These are phyloP conservation scores for Ligdia adustata DNA, from an alignment of 2,888 invertebrate species.

Conservation along the genomic window DNA sequence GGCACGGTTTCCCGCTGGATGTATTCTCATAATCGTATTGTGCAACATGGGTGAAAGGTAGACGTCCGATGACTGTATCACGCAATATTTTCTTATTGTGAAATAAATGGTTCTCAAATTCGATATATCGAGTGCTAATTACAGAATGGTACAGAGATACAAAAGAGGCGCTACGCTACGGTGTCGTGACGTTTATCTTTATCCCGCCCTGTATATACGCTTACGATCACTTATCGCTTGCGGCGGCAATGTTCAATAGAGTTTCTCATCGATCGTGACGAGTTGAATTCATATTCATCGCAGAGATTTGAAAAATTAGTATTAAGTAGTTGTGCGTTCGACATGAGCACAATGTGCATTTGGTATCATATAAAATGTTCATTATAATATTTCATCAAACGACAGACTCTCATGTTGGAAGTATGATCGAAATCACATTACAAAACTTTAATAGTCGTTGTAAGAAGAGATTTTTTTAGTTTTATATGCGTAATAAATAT, in stretches of 20 bases:
- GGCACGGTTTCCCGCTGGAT: neutral
- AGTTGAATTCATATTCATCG: conserved; percentile 8
- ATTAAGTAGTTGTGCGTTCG: conserved; percentile 1
- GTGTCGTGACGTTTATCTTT: neutral
- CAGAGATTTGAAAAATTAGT: conserved; percentile 1
- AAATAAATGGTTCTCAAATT: no score
- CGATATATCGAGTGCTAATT: no score
- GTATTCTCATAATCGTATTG: neutral
- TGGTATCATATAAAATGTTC: neutral
- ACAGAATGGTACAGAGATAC: no score
- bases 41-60: conserved; percentile 9
- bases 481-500: conserved; percentile 12
- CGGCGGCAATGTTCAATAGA: conserved; percentile 2
- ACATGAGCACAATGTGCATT: conserved; percentile 1
- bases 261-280: neutral
- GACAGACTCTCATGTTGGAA: conserved; percentile 3
- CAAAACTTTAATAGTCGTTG: conserved; percentile 3
- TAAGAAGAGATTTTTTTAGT: conserved; percentile 20
- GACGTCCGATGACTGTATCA: neutral
- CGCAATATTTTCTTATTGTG: no score
- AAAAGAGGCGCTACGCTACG: no score
- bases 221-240: conserved; percentile 30
- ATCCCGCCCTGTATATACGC: neutral
- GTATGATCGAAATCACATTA: conserved; percentile 1
- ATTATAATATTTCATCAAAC: neutral